Conservation (phyloP, 92 coral and sea anemone species). For the Bergia puertoricense region DNA sequence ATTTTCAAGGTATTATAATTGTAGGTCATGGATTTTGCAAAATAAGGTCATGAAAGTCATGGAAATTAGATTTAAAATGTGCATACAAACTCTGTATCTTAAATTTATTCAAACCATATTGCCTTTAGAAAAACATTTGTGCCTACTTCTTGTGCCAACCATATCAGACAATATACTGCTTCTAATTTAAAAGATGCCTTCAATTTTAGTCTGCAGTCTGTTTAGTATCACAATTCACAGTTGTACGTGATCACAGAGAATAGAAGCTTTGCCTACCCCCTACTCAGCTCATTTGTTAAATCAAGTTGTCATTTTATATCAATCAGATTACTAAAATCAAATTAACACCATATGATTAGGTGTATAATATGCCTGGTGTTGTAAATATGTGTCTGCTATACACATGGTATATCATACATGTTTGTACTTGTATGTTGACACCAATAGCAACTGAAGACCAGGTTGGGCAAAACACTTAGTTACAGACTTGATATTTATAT, state of each 20-base stretch:
- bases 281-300: background rate
- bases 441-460: background rate
- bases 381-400: slow-evolving; percentile 27
- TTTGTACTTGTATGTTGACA: background rate
- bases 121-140: no score
- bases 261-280: slow-evolving; percentile 6
- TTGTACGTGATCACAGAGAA: slow-evolving; percentile 19
- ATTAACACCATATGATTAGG: slow-evolving; percentile 30
- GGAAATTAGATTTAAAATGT: no score
- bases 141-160: background rate
- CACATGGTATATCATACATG: background rate
- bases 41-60: no score
- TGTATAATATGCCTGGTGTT: slow-evolving; percentile 15
- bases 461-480: background rate
- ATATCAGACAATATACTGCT: background rate
- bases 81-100: no score
- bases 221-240: background rate
- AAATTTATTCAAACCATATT: background rate
- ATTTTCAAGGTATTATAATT: no score
- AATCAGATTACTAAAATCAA: slow-evolving; percentile 27
- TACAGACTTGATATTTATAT: background rate
- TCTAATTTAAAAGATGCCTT: background rate
- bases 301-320: slow-evolving; percentile 12
- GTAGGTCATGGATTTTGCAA: no score
- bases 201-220: background rate